These are phyloP conservation scores for Sinonovacula constricta DNA, from an alignment of 1,140 invertebrate species.

Conservation along the genomic window DNA sequence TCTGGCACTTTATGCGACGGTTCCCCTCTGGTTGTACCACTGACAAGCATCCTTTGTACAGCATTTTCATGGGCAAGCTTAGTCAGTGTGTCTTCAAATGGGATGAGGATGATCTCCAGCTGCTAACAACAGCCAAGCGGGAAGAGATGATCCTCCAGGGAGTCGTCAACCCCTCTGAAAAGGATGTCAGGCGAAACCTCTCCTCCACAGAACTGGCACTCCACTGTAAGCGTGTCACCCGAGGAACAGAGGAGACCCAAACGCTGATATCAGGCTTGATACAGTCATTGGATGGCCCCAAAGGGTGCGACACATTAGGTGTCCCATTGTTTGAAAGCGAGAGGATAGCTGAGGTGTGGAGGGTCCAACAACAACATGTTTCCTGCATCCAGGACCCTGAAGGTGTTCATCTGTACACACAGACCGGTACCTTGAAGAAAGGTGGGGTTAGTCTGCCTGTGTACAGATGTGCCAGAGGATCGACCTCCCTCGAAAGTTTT, in stretches of 20 bases:
- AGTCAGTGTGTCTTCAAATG: conserved; percentile 60
- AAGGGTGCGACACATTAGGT: conserved; percentile 51
- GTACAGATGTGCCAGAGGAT: conserved; percentile 32
- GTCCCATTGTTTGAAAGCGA: conserved; percentile 50
- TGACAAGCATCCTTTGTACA: conserved; percentile 60
- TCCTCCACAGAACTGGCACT: conserved; percentile 45
- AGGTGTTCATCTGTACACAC: conserved; percentile 54
- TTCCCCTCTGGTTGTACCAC: conserved; percentile 55
- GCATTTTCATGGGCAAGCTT: conserved; percentile 52
- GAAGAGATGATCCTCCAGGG: conserved; percentile 18
- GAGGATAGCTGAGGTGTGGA: conserved; percentile 49
- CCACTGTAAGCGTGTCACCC: conserved; percentile 57
- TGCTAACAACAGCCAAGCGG: conserved; percentile 56
- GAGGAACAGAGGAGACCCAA: conserved; percentile 48
- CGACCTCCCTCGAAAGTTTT: conserved; percentile 31
- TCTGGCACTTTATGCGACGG: conserved; percentile 67
- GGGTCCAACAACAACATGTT: conserved; percentile 50
- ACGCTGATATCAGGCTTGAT: conserved; percentile 45
- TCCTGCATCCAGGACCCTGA: conserved; percentile 59
- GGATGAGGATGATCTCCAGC: conserved; percentile 44
- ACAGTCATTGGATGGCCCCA: conserved; percentile 24
- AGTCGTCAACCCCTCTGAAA: conserved; percentile 41
- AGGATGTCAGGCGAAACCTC: conserved; percentile 31
- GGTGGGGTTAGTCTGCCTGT: conserved; percentile 33
- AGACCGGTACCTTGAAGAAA: conserved; percentile 53